These are phyloP conservation scores for Apis florea DNA, from an alignment of 1,140 invertebrate species.

Conservation along the genomic window DNA sequence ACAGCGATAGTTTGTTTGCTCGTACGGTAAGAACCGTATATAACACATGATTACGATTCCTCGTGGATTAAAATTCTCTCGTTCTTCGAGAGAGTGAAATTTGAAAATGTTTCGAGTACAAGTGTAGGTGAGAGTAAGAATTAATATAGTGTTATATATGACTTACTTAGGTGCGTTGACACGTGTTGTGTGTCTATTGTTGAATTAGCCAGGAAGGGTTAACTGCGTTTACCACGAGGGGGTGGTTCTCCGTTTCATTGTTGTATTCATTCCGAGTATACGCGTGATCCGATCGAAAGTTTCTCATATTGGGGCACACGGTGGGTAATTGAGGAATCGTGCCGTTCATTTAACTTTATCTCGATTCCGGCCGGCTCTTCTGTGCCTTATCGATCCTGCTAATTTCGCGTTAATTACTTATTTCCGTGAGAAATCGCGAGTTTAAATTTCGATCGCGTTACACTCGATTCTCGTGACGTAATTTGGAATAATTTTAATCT, in stretches of 20 bases:
- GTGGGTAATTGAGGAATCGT: conserved; percentile 23
- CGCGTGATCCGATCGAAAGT: conserved; percentile 26
- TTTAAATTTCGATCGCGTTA: neutral
- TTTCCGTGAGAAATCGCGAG: neutral
- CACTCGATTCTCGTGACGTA: neutral
- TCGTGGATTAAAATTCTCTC: neutral
- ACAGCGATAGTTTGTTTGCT: no score
- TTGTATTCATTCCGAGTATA: no score
- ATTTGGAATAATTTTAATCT: neutral
- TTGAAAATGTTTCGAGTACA: no score
- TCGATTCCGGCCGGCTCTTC: neutral
- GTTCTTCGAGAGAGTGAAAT: no score
- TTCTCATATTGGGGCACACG: neutral
- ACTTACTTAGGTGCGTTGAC: no score
- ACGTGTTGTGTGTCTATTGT: neutral
- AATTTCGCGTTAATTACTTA: neutral
- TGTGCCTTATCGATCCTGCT: neutral
- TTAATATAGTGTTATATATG: no score
- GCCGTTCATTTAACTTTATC: conserved; percentile 7
- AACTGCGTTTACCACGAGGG: neutral
- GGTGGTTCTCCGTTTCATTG: conserved; percentile 28
- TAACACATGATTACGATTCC: conserved; percentile 60
- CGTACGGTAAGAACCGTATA: no score
- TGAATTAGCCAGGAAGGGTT: neutral
- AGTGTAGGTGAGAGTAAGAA: no score